Evolutionary conservation across 2,888 invertebrate species (phyloP), one percentile per base, ranked within the genome.

Genomic region (Cantharis rustica): DNA sequence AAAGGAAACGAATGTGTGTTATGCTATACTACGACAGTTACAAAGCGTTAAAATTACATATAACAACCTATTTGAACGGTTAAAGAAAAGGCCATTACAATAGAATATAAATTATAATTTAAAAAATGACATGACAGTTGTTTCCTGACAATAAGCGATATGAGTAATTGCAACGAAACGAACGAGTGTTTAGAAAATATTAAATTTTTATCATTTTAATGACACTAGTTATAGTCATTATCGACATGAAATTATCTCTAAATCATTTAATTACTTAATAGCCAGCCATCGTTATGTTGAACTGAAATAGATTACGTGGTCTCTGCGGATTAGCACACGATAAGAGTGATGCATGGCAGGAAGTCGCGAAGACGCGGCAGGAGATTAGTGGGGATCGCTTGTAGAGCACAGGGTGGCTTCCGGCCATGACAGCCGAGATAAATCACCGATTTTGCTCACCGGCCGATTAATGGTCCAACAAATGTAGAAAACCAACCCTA

Each of bases 401-500:
- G 86, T 86, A 86, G 86, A 86, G 86, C 86, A 87, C 85, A 82
- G 86, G 87, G 86, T 86, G 86, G 86, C 87, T 87, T 87, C 87
- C 87, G 87, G 86, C 77, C 87, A 82, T 86, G 87, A 88, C 88
- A 87, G 85, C 83, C 81, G 81, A 85, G 86, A 86, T 88, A 88
- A 88, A 88, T 88, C 87, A 88, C 86, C 86, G 79, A 77, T 79
- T 79, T 80, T 78, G 73, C 82, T 81, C 82, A 81, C 81, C 83
- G 82, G 81, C 83, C 87, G 87, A 88, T 88, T 87, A 88, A 88
- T 88, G 87, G 86, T 81, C 85, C 86, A 86, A 86, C 88, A 88
- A 88, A 88, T 88, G 87, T 86, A 87, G 86, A 87, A 87, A 87
- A 87, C 86, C 86, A 86, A 87, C 87, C 86, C 86, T 85, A 85